Percentiles rank a stretch among this genome's conserved stretches.
Evolutionary conservation across 2,113 vertebrate species (phyloP).

Genomic region (Meriones unguiculatus): DNA sequence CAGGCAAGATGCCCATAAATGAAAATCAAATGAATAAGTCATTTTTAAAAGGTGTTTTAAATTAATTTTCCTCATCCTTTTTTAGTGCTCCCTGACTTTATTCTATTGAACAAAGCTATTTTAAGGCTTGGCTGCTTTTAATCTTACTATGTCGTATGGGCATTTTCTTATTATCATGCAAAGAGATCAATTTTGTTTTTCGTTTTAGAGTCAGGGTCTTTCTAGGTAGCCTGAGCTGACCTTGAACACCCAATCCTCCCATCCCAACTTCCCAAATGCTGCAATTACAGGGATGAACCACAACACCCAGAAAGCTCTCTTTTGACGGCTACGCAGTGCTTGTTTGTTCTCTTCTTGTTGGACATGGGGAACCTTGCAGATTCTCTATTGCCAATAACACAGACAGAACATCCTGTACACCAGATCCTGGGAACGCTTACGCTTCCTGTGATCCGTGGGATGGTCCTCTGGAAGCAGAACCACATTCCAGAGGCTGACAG

Average conservation of each 20-base stretch:
- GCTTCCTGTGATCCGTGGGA: not conserved
- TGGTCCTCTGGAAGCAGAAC: not conserved
- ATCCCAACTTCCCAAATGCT: not conserved
- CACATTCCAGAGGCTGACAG: not conserved
- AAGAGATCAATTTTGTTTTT: not conserved
- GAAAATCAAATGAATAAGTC: not conserved
- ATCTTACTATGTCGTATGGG: not conserved
- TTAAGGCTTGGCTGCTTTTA: not conserved
- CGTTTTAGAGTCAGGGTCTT: not conserved
- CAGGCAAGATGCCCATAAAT: not conserved
- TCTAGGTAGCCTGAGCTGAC: not conserved
- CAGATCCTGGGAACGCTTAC: not conserved
- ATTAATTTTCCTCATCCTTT: constrained; percentile 22
- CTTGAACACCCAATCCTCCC: not conserved
- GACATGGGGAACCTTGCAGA: not conserved
- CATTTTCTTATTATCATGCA: not conserved
- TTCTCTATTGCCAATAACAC: constrained; percentile 44
- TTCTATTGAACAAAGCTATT: not conserved
- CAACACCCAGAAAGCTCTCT: not conserved
- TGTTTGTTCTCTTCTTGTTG: not conserved
- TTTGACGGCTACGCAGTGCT: not conserved
- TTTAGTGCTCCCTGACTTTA: not conserved
- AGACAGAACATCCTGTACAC: not conserved
- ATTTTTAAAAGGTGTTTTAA: not conserved
- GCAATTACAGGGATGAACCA: not conserved